Conservation (phyloP, 2,113 vertebrate genomes). For the Plecotus auritus region DNA sequence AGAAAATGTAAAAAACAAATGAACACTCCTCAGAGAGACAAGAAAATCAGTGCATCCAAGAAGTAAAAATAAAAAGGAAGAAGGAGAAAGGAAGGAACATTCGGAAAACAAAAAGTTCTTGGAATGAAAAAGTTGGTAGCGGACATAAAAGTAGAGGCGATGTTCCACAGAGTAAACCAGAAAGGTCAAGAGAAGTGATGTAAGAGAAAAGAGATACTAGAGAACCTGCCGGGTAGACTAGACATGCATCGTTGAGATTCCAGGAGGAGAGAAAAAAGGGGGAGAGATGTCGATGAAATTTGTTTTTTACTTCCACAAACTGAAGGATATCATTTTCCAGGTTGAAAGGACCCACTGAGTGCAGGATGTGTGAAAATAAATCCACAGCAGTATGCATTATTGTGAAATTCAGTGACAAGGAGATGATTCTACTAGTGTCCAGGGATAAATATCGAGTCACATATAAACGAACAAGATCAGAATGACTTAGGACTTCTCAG, state of each 20-base stretch:
- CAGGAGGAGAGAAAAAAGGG: background rate
- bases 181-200: background rate
- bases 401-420: background rate
- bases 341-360: background rate
- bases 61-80: background rate
- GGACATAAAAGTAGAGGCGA: background rate
- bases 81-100: background rate
- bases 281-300: background rate
- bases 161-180: background rate
- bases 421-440: background rate
- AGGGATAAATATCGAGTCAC: background rate
- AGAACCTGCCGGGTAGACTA: background rate
- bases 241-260: rapidly evolving
- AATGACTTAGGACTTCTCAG: background rate
- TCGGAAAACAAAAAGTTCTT: background rate
- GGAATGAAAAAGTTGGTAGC: background rate
- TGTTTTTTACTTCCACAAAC: background rate
- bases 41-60: background rate
- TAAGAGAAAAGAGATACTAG: background rate
- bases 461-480: background rate
- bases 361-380: background rate
- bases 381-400: background rate
- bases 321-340: background rate
- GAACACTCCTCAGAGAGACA: background rate
- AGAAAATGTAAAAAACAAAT: background rate